phyloP scores from a whole-genome alignment of 2,113 vertebrate species.

The Danionella cerebrum region DNA sequence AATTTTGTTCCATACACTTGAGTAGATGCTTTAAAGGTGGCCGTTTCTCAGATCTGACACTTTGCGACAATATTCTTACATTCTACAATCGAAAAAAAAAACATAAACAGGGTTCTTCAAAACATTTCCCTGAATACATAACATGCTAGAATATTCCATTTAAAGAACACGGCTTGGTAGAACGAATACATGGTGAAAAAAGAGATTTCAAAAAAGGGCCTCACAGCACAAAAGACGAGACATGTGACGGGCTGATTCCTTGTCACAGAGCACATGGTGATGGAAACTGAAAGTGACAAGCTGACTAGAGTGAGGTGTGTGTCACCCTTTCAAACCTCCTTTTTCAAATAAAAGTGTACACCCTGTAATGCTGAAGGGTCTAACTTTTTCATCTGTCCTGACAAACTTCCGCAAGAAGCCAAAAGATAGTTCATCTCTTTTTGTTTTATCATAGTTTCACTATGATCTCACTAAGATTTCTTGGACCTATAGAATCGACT shows the following conservation, averaged over 20 bases:
- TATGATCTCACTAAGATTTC: too few relatives aligned
- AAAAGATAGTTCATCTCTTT: background rate
- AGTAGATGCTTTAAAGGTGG: background rate
- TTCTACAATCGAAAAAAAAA: background rate
- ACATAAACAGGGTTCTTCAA: too few relatives aligned
- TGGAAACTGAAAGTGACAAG: constrained; percentile 49
- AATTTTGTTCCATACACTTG: background rate
- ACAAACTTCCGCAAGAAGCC: background rate
- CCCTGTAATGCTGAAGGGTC: constrained; percentile 57
- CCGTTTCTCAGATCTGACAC: background rate
- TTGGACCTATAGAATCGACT: too few relatives aligned
- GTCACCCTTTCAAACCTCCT: constrained; percentile 48
- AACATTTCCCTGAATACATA: too few relatives aligned
- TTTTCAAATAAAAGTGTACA: constrained; percentile 52
- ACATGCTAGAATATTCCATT: too few relatives aligned
- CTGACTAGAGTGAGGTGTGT: constrained; percentile 39
- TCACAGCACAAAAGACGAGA: constrained; percentile 7
- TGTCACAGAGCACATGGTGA: constrained; percentile 35
- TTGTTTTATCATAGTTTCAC: background rate
- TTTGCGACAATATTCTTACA: too few relatives aligned
- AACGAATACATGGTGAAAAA: constrained; percentile 2
- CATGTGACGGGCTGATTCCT: background rate
- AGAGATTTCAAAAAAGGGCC: background rate
- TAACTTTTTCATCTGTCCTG: constrained; percentile 42
- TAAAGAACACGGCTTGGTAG: too few relatives aligned